phyloP scores from a whole-genome alignment of 2,113 vertebrate species.

The Ptilonorhynchus violaceus region DNA sequence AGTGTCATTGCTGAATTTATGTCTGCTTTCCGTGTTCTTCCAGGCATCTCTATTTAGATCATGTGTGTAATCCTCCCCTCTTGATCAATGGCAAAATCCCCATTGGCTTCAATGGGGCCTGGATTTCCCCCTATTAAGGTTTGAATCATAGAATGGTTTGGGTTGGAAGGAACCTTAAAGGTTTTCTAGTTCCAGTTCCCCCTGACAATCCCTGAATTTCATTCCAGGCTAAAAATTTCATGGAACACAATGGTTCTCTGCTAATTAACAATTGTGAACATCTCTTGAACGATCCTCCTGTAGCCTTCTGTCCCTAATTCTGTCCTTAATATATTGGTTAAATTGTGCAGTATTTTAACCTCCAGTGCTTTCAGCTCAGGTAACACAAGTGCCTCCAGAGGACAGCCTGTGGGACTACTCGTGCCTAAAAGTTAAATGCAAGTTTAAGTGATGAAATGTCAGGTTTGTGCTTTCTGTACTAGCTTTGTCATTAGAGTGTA shows the following conservation, averaged over 20 bases:
- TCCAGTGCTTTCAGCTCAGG: background rate
- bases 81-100: background rate
- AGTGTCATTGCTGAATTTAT: background rate
- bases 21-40: background rate
- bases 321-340: background rate
- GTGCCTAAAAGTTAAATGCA: background rate
- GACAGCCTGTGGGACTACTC: background rate
- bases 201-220: background rate
- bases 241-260: background rate
- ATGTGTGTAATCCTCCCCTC: background rate
- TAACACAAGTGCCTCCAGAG: background rate
- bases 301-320: background rate
- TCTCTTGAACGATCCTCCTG: background rate
- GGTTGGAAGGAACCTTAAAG: background rate
- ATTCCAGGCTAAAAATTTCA: background rate
- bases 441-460: background rate
- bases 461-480: background rate
- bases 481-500: background rate
- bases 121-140: background rate
- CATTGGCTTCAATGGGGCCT: background rate
- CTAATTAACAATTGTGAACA: background rate
- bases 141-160: background rate
- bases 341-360: background rate
- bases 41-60: background rate
- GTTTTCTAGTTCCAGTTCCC: background rate